These are phyloP conservation scores for Ammodytes dubius DNA, from an alignment of 2,113 vertebrate species.

Conservation along the genomic window DNA sequence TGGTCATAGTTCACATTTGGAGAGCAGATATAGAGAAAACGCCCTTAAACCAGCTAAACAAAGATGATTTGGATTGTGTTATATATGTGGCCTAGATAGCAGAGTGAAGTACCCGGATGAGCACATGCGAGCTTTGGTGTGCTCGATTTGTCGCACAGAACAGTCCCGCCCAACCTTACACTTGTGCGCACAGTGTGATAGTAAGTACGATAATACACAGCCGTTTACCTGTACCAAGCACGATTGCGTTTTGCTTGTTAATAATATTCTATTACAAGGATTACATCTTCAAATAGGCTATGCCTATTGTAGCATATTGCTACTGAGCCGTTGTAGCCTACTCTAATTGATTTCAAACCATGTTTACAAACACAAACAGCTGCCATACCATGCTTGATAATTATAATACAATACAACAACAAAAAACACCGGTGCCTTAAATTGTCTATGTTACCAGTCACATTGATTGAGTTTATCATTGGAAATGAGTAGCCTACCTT, in stretches of 20 bases:
- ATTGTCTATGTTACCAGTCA: background rate
- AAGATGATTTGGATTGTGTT: background rate
- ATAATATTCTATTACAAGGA: too few species aligned
- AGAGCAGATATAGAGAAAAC: background rate
- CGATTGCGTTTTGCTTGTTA: too few species aligned
- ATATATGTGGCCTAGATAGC: background rate
- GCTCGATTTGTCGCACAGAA: slow-evolving; percentile 3
- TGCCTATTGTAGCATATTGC: too few species aligned
- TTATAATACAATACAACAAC: too few species aligned
- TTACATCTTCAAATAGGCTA: too few species aligned
- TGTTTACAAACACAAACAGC: background rate
- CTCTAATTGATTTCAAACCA: background rate
- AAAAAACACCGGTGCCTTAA: background rate
- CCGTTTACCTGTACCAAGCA: background rate
- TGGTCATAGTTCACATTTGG: rapidly evolving
- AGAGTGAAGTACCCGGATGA: slow-evolving; percentile 77
- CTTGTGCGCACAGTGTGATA: background rate
- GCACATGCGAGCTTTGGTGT: slow-evolving; percentile 69
- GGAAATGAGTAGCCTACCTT: background rate
- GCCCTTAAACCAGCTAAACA: background rate
- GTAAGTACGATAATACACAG: background rate
- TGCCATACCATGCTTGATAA: background rate
- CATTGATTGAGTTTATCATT: background rate
- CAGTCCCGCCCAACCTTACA: slow-evolving; percentile 16
- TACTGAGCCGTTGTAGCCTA: background rate